Base-by-base conservation (phyloP, 2,797 vertebrate genomes). In the Premnoplex brunnescens region DNA sequence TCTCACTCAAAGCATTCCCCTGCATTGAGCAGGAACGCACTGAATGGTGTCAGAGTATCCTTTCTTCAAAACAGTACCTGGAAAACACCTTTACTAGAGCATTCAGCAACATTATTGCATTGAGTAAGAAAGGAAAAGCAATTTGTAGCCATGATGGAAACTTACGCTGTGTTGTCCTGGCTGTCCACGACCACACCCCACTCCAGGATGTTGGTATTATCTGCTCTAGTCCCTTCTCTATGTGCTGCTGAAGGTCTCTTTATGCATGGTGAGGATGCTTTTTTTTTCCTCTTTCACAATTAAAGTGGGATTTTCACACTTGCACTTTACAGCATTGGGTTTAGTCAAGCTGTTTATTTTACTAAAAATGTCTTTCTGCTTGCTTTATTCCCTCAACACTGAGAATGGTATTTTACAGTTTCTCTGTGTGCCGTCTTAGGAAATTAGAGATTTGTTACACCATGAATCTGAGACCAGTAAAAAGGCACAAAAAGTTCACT, bases 301-400 rank as follows among this genome's bases (percentile, higher is more conserved):
- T 28, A 34, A 96, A 97, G 76, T 72, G 82, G 93, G 91, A 97
- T 96, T 97, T 97, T 98, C 95, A 95, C 95, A 92, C 94, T 83
- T 84, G 75, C 30, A 20, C 56, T 97, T 94, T 80, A 83, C 69
- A 72, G 39, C 81, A 92, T 23, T 37, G 13, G 30, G 69, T 96
- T 96, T 82, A 95, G 62, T 86, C 81, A 62, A 37, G 28, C n/a
- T 88, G 87, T 94, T 97, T 95, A 92, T 96, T 97, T 97, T 94
- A 83, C 91, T 76, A 88, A 96, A 97, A 97, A 89, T 68, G 6
- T 93, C 91, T 84, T 91, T 93, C 93, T 95, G 94, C 66, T 91
- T 81, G 52, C 30, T 96, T 91, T 94, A 90, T 92, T 92, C 64
- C 78, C 91, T 75, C 63, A 85, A 71, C 74, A 7, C 87, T 34